Conservation (phyloP, 2,797 vertebrate species). For the Pangasius krempfi region DNA sequence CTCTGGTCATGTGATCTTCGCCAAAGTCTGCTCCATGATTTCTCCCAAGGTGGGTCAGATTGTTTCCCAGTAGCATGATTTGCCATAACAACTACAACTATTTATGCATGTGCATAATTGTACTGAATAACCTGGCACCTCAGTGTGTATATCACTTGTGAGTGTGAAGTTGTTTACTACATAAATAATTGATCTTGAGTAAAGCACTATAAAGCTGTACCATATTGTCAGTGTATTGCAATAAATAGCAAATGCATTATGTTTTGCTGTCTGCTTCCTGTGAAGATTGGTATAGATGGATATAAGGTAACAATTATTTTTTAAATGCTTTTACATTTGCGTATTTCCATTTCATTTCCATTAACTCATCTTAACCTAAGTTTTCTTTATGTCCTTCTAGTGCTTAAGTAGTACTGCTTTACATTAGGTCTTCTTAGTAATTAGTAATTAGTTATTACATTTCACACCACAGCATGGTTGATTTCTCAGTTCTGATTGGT, state of each 20-base stretch:
- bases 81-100: too few species aligned
- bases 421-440: neutral
- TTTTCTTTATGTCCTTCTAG: neutral
- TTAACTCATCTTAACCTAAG: neutral
- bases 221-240: conserved; percentile 1
- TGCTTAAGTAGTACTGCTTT: neutral
- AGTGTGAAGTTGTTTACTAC: conserved; percentile 1
- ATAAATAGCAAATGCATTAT: conserved; percentile 55
- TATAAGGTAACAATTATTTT: conserved; percentile 72
- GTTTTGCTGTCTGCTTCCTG: conserved; percentile 66
- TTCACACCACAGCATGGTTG: too few species aligned
- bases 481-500: neutral
- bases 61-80: conserved; percentile 13
- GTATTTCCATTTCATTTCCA: neutral
- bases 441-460: neutral
- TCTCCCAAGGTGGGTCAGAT: conserved; percentile 85
- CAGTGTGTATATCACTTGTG: neutral
- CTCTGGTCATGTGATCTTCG: conserved; percentile 90
- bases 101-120: neutral
- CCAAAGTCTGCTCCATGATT: conserved; percentile 87
- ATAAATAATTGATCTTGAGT: neutral
- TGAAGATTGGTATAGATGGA: conserved; percentile 77
- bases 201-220: neutral
- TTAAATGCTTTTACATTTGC: neutral
- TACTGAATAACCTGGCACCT: neutral